phyloP scores from a whole-genome alignment of 2,113 vertebrate species.

The Scopus umbretta region DNA sequence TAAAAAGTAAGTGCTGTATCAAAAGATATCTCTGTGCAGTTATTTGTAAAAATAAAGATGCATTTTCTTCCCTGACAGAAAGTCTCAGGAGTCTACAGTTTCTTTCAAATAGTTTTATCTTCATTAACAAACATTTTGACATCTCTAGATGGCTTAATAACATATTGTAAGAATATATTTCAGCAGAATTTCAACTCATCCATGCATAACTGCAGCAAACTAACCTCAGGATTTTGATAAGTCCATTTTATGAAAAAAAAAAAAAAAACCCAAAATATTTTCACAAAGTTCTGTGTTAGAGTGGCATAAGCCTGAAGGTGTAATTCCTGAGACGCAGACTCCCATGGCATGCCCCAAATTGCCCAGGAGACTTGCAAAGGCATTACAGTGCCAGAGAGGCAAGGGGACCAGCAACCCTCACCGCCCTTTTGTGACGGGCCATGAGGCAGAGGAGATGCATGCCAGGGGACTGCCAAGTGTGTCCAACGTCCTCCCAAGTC shows the following conservation, averaged over 20 bases:
- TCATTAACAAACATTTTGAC: neutral
- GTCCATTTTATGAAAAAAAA: neutral
- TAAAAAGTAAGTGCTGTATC: neutral
- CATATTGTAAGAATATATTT: neutral
- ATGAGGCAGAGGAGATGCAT: neutral
- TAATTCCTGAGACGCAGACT: neutral
- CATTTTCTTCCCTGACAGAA: neutral
- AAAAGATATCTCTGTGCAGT: neutral
- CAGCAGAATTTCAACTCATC: neutral
- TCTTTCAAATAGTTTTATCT: constrained; percentile 3
- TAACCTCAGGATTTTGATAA: neutral
- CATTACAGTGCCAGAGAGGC: neutral
- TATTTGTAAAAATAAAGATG: neutral
- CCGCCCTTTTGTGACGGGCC: accelerated
- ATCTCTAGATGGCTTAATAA: constrained; percentile 1
- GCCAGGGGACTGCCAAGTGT: neutral
- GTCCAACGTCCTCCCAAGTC: neutral
- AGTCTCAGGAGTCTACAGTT: neutral
- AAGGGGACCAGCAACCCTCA: neutral
- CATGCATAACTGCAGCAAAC: neutral
- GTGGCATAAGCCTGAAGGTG: neutral
- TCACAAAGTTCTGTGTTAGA: neutral
- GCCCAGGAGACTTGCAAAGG: neutral
- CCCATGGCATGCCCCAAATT: neutral
- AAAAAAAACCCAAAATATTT: neutral